Percentiles rank a stretch among this genome's conserved stretches.
phyloP scores from a whole-genome alignment of 2,888 invertebrate species.

The Anoncus sp. region DNA sequence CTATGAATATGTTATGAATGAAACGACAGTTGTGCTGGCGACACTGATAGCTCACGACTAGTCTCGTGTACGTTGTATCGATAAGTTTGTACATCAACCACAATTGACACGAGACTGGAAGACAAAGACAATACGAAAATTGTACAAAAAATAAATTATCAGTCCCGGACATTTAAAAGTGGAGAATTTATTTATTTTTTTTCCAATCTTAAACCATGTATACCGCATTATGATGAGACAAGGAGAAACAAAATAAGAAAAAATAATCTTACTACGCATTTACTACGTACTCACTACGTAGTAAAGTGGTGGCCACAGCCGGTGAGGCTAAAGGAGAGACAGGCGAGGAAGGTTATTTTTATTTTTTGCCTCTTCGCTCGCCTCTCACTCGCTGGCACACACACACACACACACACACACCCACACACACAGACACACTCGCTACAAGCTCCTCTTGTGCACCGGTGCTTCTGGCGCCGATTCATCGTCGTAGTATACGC shows the following conservation, averaged over 20 bases:
- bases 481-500: conserved; percentile 48
- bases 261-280: conserved; percentile 50
- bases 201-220: conserved; percentile 19
- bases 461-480: conserved; percentile 59
- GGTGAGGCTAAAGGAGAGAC: conserved; percentile 41
- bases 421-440: not conserved
- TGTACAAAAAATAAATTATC: not conserved
- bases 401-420: not conserved
- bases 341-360: conserved; percentile 35
- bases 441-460: conserved; percentile 45
- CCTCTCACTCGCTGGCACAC: conserved; percentile 19
- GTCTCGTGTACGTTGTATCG: not conserved
- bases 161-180: conserved; percentile 9
- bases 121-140: too few species aligned
- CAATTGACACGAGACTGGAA: not conserved
- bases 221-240: conserved; percentile 15
- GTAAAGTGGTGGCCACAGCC: conserved; percentile 47
- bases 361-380: conserved; percentile 34
- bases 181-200: conserved; percentile 17
- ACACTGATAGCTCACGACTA: not conserved
- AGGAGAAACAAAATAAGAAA: conserved; percentile 19
- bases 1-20: conserved; percentile 8
- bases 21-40: not conserved
- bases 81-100: too few species aligned
- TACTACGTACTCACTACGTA: conserved; percentile 58